Evolutionary conservation across 2,888 invertebrate species (phyloP).

Genomic region (Diploptera punctata): DNA sequence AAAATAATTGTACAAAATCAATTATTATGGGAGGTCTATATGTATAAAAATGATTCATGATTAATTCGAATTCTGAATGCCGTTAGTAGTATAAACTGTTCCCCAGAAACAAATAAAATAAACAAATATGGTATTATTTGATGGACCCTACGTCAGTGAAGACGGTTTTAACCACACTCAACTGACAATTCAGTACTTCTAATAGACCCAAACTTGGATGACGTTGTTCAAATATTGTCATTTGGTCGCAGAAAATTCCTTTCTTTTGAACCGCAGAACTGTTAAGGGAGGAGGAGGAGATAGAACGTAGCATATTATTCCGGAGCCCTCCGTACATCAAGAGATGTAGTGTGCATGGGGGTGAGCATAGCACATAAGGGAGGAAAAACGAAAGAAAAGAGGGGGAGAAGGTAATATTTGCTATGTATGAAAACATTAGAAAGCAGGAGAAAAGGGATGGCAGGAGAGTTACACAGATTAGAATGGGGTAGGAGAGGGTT

Average conservation of each 20-base stretch:
- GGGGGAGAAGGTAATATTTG: constrained; percentile 25
- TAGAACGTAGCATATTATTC: too few species aligned
- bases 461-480: constrained; percentile 23
- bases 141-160: too few species aligned
- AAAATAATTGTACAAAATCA: too few species aligned
- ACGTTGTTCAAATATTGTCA: constrained; percentile 28
- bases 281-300: constrained; percentile 5
- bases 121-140: too few species aligned
- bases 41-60: too few species aligned
- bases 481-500: constrained; percentile 21
- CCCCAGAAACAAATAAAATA: too few species aligned
- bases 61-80: too few species aligned
- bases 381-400: constrained; percentile 8
- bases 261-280: constrained; percentile 11
- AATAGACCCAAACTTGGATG: background rate
- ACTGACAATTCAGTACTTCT: background rate
- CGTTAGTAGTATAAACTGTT: too few species aligned
- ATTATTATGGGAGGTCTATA: too few species aligned
- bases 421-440: constrained; percentile 31
- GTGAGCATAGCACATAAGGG: background rate
- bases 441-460: constrained; percentile 8
- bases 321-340: background rate
- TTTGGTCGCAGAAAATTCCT: constrained; percentile 22
- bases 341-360: background rate
- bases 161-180: too few species aligned